These are phyloP conservation scores for Tapirus terrestris DNA, from an alignment of 2,113 vertebrate species.

Conservation along the genomic window DNA sequence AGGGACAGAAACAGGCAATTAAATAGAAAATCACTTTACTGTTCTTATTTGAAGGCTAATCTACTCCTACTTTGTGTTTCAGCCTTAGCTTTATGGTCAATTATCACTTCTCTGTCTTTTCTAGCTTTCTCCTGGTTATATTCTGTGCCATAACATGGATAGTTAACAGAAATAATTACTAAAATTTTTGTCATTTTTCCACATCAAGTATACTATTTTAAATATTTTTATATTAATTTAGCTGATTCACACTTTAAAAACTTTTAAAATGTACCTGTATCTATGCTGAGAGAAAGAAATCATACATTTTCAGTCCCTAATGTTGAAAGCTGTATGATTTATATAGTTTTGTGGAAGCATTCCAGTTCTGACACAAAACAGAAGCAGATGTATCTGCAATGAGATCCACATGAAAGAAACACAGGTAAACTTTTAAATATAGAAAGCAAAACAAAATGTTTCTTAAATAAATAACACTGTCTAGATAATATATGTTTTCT, in stretches of 20 bases:
- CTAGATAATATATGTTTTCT: background rate
- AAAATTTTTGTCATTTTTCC: conserved; percentile 25
- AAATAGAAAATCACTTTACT: conserved; percentile 45
- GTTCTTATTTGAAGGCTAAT: conserved; percentile 21
- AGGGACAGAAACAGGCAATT: background rate
- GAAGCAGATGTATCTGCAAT: conserved; percentile 26
- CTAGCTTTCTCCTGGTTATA: background rate
- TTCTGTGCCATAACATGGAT: background rate
- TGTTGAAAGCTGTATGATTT: background rate
- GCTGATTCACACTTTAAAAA: conserved; percentile 60
- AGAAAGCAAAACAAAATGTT: background rate
- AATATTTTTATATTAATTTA: conserved; percentile 71
- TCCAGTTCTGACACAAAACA: conserved; percentile 39
- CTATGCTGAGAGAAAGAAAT: conserved; percentile 43
- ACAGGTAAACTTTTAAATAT: background rate
- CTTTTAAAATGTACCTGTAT: conserved; percentile 12
- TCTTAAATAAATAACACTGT: background rate
- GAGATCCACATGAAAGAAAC: background rate
- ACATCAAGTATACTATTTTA: conserved; percentile 37
- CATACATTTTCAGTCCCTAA: conserved; percentile 46
- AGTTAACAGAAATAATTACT: background rate
- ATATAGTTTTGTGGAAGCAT: conserved; percentile 52
- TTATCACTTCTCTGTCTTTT: background rate
- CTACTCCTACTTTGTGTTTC: background rate
- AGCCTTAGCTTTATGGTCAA: background rate